These are phyloP conservation scores for Pseudomyrmex sp. DNA, from an alignment of 1,140 invertebrate genomes.

Conservation along the genomic window DNA sequence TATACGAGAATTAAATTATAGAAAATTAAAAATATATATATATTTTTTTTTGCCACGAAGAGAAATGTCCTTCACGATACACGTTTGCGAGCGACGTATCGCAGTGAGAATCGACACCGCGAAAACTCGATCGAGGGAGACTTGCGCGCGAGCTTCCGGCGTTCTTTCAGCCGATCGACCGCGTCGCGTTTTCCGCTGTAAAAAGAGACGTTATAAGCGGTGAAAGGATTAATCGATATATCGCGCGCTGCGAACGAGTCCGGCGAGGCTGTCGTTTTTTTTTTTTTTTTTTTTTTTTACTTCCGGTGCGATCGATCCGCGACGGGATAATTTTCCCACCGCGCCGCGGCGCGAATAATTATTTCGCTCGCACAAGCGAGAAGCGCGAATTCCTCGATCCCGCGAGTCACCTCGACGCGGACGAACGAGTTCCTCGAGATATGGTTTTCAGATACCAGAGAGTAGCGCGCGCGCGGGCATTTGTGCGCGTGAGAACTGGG, in stretches of 20 bases:
- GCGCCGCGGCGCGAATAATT: constrained; percentile 33
- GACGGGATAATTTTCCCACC: constrained; percentile 44
- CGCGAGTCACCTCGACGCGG: background rate
- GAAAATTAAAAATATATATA: no score
- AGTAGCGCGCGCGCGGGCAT: constrained; percentile 5
- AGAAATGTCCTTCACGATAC: background rate
- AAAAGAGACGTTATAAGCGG: constrained; percentile 16
- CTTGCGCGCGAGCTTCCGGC: constrained; percentile 23
- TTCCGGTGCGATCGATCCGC: constrained; percentile 48
- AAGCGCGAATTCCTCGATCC: constrained; percentile 1
- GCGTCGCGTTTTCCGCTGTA: constrained; percentile 8
- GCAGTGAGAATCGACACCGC: background rate
- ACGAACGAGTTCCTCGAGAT: constrained; percentile 55
- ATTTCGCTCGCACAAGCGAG: constrained; percentile 25
- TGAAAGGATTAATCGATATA: constrained; percentile 54
- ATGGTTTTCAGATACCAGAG: constrained; percentile 61
- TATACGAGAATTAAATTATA: no score
- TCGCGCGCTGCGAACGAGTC: constrained; percentile 36
- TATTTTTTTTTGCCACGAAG: no score
- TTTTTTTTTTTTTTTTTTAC: no score
- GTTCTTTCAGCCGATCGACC: constrained; percentile 14
- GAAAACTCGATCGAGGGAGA: background rate
- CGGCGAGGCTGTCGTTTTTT: constrained; percentile 40
- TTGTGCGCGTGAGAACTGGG: constrained; percentile 68
- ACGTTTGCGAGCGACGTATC: no score